Evolutionary conservation across 2,797 vertebrate species (phyloP).

Genomic region (Poeciliopsis paucimaculata): DNA sequence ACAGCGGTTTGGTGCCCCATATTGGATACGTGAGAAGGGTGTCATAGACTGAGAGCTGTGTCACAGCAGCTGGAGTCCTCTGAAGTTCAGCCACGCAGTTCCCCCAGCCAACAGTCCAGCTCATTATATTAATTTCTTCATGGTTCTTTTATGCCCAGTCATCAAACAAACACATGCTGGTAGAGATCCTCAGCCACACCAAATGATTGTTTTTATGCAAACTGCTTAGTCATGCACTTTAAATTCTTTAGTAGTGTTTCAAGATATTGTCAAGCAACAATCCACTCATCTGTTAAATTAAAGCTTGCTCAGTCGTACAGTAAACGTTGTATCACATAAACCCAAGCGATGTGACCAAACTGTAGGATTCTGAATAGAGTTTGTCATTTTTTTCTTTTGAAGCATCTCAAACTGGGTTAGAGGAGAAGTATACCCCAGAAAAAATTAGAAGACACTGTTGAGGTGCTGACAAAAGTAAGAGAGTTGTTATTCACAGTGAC

Average conservation of each 20-base stretch:
- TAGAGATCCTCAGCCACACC: constrained; percentile 18
- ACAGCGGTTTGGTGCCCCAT: constrained; percentile 64
- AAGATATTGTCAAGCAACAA: constrained; percentile 69
- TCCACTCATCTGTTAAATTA: constrained; percentile 76
- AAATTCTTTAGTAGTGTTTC: constrained; percentile 47
- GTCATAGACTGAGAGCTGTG: constrained; percentile 50
- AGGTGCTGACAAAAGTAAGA: neutral
- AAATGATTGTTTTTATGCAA: constrained; percentile 54
- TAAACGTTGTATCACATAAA: constrained; percentile 51
- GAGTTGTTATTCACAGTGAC: neutral
- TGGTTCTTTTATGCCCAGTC: constrained; percentile 19
- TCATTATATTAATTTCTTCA: constrained; percentile 44
- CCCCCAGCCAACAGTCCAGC: constrained; percentile 5
- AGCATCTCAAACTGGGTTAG: constrained; percentile 30
- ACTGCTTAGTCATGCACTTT: constrained; percentile 52
- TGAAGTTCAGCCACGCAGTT: constrained; percentile 41
- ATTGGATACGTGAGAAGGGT: constrained; percentile 75
- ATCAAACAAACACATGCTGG: constrained; percentile 53
- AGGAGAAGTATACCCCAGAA: neutral
- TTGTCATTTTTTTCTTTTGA: constrained; percentile 1
- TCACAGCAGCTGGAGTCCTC: constrained; percentile 58
- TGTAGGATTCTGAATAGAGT: constrained; percentile 10
- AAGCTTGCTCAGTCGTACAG: constrained; percentile 59
- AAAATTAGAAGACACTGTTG: neutral
- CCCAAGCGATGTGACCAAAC: constrained; percentile 34